A percentile compares a stretch with the other conserved stretches of the same genome.
Evolutionary conservation across 2,888 invertebrate species (phyloP).

Genomic region (Lasioglossum oenotherae): DNA sequence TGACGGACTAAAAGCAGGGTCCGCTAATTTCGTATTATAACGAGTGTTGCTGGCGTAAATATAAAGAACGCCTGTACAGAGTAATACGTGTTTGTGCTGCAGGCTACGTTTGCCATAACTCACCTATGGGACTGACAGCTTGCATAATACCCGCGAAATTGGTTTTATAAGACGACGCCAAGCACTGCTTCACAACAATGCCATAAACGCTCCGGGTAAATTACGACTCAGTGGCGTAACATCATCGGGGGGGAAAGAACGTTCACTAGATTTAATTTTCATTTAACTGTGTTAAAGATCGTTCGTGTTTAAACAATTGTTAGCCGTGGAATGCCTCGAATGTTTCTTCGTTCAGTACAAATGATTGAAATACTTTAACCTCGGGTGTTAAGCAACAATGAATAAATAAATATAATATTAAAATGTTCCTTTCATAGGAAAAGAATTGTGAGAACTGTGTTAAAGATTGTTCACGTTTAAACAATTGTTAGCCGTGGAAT

Average conservation of each 20-base stretch:
- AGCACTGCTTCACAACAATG: conserved; percentile 82
- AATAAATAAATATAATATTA: background rate
- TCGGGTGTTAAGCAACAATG: background rate
- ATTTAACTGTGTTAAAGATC: conserved; percentile 4
- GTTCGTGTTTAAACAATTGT: background rate
- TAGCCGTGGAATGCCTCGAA: no score
- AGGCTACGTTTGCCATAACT: conserved; percentile 80
- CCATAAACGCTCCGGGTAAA: conserved; percentile 82
- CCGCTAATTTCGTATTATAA: conserved; percentile 73
- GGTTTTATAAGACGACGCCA: conserved; percentile 83
- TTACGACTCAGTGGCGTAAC: conserved; percentile 79
- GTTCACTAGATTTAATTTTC: conserved; percentile 21
- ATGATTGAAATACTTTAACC: background rate
- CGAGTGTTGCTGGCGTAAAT: conserved; percentile 65
- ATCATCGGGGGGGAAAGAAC: conserved; percentile 60
- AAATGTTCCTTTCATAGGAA: background rate
- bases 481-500: background rate
- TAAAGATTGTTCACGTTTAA: background rate
- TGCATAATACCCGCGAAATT: conserved; percentile 84
- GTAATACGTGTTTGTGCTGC: conserved; percentile 78
- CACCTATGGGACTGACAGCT: conserved; percentile 82
- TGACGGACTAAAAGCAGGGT: conserved; percentile 49
- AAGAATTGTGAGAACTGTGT: background rate
- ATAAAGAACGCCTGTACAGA: conserved; percentile 61
- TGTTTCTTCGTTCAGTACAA: background rate